Percentiles rank a stretch among this genome's conserved stretches.
Conservation (phyloP, 2,888 invertebrate species). For the Ophion slaviceki region DNA sequence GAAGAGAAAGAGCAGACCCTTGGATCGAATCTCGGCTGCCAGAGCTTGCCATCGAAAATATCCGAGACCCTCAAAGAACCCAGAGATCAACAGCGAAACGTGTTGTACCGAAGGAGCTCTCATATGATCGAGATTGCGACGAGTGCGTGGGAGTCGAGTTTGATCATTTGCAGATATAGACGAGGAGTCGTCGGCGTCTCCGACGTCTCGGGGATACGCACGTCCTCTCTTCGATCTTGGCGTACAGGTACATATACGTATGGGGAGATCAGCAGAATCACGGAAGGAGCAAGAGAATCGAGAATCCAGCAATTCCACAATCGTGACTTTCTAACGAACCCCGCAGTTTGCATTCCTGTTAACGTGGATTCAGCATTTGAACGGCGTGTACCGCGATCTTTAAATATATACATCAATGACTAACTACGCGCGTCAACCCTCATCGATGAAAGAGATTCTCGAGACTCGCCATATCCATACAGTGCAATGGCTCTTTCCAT, state of each 20-base stretch:
- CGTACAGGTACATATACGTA: neutral
- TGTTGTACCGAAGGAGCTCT: neutral
- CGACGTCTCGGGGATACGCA: neutral
- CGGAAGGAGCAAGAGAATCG: conserved; percentile 74
- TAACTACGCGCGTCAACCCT: conserved; percentile 12
- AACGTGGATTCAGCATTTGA: conserved; percentile 13
- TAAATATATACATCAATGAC: conserved; percentile 25
- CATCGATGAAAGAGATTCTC: conserved; percentile 15
- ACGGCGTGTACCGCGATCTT: conserved; percentile 11
- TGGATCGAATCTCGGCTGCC: no score
- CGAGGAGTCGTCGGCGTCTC: neutral
- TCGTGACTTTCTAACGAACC: conserved; percentile 80
- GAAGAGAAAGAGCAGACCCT: no score
- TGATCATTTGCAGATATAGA: conserved; percentile 70
- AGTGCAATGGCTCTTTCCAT: neutral
- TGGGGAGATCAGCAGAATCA: conserved; percentile 61
- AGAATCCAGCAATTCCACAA: conserved; percentile 70
- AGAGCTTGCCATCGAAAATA: neutral
- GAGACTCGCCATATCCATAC: conserved; percentile 5
- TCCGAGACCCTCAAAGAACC: neutral
- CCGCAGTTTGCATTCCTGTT: conserved; percentile 34
- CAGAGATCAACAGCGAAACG: neutral
- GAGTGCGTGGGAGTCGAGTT: conserved; percentile 73
- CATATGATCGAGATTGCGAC: neutral
- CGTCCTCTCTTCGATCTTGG: neutral